A percentile compares a stretch with the other conserved stretches of the same genome.
Evolutionary conservation across 92 coral and sea anemone species (phyloP).

Genomic region (Epizoanthus illoricatus): DNA sequence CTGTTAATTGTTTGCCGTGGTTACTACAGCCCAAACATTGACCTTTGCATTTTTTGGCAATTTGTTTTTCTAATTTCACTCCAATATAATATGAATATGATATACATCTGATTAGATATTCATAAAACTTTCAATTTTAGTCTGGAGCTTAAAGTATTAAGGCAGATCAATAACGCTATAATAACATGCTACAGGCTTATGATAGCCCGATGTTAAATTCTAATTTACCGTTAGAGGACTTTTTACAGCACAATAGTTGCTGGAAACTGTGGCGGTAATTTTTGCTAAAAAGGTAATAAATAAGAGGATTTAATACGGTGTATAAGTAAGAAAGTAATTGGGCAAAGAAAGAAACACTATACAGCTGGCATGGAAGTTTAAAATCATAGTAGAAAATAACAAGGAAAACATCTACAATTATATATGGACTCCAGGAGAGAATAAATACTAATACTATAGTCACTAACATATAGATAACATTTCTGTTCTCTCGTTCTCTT

Average conservation of each 20-base stretch:
- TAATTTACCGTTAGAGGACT: not conserved
- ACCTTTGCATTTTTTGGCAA: no score
- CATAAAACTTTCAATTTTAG: no score
- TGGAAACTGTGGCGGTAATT: conserved; percentile 11
- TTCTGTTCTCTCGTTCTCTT: conserved; percentile 22
- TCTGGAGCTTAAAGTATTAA: no score
- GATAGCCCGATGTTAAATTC: conserved; percentile 7
- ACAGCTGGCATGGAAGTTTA: not conserved
- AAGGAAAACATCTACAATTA: conserved; percentile 2
- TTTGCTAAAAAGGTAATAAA: conserved; percentile 21
- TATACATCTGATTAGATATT: no score
- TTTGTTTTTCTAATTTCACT: no score
- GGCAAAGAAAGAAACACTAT: not conserved
- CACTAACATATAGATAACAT: conserved; percentile 21
- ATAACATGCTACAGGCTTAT: not conserved
- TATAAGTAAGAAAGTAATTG: not conserved
- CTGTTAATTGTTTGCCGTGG: no score
- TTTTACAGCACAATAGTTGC: conserved; percentile 15
- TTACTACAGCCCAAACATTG: no score
- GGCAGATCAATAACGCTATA: no score
- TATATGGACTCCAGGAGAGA: conserved; percentile 18
- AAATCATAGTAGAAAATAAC: conserved; percentile 7
- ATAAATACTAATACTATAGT: conserved; percentile 8
- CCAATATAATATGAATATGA: no score
- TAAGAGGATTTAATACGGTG: conserved; percentile 10